Percentiles rank a stretch among this genome's conserved stretches.
Conservation (phyloP, 2,888 invertebrate species). For the Xylophagus ater region DNA sequence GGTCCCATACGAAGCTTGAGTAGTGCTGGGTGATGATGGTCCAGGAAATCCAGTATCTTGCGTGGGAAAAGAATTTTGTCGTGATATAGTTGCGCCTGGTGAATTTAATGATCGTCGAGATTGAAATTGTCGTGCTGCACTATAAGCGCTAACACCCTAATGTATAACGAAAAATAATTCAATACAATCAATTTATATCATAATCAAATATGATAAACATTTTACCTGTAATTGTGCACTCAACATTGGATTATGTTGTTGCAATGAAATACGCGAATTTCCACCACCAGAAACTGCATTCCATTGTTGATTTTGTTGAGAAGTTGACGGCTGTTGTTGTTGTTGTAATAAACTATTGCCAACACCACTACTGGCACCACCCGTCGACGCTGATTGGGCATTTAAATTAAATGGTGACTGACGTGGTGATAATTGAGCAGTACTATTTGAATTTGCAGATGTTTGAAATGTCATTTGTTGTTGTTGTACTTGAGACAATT, state of each 20-base stretch:
- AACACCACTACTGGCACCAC: no score
- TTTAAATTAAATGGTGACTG: constrained; percentile 27
- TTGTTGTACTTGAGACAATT: constrained; percentile 25
- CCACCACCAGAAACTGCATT: constrained; percentile 21
- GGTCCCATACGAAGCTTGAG: constrained; percentile 29
- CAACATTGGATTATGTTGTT: constrained; percentile 82
- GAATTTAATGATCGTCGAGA: constrained; percentile 36
- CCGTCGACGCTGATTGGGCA: constrained; percentile 18
- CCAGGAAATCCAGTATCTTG: constrained; percentile 25
- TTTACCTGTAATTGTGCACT: constrained; percentile 72
- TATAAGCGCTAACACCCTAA: constrained; percentile 32
- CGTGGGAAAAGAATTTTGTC: constrained; percentile 35
- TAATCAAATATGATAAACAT: constrained; percentile 8
- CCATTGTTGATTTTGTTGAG: constrained; percentile 22
- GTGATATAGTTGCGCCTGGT: constrained; percentile 31
- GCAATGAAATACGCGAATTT: constrained; percentile 43
- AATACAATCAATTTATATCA: neutral
- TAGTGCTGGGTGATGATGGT: constrained; percentile 28
- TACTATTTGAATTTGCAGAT: constrained; percentile 22
- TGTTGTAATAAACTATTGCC: constrained; percentile 23
- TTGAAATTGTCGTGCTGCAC: constrained; percentile 32
- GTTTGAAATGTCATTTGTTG: constrained; percentile 26
- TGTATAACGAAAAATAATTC: neutral
- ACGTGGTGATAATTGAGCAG: constrained; percentile 38
- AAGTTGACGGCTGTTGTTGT: constrained; percentile 33